phyloP scores from a whole-genome alignment of 2,888 invertebrate genomes.

The Lycophotia porphyrea region DNA sequence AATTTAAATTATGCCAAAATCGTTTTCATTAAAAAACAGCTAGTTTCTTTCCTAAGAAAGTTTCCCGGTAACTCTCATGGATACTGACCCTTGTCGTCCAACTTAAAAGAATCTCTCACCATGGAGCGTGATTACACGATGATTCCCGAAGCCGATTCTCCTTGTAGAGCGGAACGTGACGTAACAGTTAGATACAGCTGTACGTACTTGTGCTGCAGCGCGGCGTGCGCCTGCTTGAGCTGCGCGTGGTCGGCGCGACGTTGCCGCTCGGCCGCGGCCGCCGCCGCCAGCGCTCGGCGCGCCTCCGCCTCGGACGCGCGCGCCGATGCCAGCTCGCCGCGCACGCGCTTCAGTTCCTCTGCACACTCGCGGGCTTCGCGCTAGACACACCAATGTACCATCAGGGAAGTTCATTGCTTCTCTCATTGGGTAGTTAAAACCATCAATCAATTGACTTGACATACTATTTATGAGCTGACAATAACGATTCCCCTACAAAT shows the following conservation, averaged over 20 bases:
- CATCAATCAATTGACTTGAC: background rate
- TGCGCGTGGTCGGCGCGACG: constrained; percentile 92
- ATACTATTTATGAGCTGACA: background rate
- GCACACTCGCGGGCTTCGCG: constrained; percentile 86
- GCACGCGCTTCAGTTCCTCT: constrained; percentile 85
- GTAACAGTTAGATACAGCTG: too few species aligned
- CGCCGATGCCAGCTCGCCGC: constrained; percentile 81
- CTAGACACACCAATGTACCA: constrained; percentile 63
- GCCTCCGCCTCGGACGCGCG: constrained; percentile 95
- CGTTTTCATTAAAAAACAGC: too few species aligned
- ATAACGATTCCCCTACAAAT: background rate
- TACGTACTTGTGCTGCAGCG: constrained; percentile 88
- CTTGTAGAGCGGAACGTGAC: too few species aligned
- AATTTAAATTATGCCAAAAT: too few species aligned
- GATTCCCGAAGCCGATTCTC: background rate
- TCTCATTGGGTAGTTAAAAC: background rate
- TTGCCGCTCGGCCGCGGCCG: constrained; percentile 78
- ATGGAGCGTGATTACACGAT: background rate
- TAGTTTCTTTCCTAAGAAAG: too few species aligned
- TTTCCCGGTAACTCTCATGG: too few species aligned
- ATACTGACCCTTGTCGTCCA: too few species aligned
- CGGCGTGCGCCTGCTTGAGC: constrained; percentile 96
- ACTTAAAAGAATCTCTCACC: background rate
- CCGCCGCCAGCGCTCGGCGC: constrained; percentile 87
- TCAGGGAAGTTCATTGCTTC: background rate